A percentile compares a stretch with the other conserved stretches of the same genome.
Evolutionary conservation across 2,888 invertebrate species (phyloP).

Genomic region (Drosophila robusta): DNA sequence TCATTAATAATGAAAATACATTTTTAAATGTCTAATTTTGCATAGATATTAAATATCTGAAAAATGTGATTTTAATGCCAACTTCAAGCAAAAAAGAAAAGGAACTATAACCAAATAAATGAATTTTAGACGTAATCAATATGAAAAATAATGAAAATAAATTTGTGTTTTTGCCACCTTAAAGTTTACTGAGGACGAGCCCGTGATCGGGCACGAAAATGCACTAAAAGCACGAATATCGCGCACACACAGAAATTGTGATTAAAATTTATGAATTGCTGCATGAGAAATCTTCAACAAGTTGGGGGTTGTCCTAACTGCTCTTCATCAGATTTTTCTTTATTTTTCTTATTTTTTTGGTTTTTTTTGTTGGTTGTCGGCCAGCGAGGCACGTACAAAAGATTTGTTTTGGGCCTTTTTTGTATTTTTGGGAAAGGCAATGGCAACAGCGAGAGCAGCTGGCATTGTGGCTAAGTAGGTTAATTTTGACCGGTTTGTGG

Average conservation of each 20-base stretch:
- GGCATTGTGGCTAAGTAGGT: conserved; percentile 73
- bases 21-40: too few relatives aligned
- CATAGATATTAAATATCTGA: too few relatives aligned
- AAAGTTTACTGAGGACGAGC: background rate
- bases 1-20: background rate
- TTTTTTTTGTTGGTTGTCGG: background rate
- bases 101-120: too few relatives aligned
- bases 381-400: conserved; percentile 61
- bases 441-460: conserved; percentile 42
- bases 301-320: conserved; percentile 17
- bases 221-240: background rate
- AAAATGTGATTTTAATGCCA: too few relatives aligned
- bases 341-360: background rate
- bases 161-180: background rate
- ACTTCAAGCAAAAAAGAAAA: too few relatives aligned
- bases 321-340: conserved; percentile 23
- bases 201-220: conserved; percentile 36
- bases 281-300: conserved; percentile 4
- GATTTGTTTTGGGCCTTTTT: conserved; percentile 51
- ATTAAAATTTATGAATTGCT: conserved; percentile 24
- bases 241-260: conserved; percentile 3
- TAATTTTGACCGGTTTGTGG: conserved; percentile 81
- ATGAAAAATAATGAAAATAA: too few relatives aligned
- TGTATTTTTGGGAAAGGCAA: conserved; percentile 31
- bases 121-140: too few relatives aligned